Percentiles rank a stretch among this genome's conserved stretches.
Evolutionary conservation across 2,797 vertebrate species (phyloP).

Genomic region (Galagoides demidoff): DNA sequence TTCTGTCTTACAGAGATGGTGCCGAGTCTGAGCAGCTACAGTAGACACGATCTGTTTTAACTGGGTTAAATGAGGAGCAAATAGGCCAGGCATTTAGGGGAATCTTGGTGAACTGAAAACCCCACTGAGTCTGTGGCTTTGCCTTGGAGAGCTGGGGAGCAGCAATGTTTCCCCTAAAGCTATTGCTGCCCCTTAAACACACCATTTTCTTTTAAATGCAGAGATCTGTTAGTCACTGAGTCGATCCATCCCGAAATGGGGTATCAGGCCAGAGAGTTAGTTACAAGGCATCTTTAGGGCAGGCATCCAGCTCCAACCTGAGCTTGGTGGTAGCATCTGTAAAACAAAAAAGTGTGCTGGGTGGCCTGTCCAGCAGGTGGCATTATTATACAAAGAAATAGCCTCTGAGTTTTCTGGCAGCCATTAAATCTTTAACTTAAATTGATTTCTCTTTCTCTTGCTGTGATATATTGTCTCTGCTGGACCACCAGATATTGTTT

Average conservation of each 20-base stretch:
- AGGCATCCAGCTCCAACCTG: neutral
- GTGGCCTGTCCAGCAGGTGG: conserved; percentile 47
- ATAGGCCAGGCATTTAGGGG: neutral
- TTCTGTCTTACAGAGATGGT: neutral
- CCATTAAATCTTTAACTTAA: neutral
- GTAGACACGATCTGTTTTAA: neutral
- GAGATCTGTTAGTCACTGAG: neutral
- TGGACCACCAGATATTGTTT: neutral
- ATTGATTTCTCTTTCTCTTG: neutral
- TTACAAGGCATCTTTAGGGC: neutral
- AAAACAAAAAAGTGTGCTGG: neutral
- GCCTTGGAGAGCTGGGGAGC: neutral
- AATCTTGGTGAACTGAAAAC: neutral
- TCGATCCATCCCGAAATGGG: neutral
- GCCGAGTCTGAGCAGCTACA: neutral
- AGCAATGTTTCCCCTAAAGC: neutral
- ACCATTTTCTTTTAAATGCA: neutral
- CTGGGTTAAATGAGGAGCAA: neutral
- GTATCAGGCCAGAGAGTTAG: neutral
- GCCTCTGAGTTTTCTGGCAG: neutral
- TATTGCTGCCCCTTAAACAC: neutral
- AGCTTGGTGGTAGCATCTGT: neutral
- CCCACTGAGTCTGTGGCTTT: neutral
- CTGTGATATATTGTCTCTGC: neutral
- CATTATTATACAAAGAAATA: neutral